Evolutionary conservation across 2,888 invertebrate species (phyloP).

Genomic region (Siphlonurus alternatus): DNA sequence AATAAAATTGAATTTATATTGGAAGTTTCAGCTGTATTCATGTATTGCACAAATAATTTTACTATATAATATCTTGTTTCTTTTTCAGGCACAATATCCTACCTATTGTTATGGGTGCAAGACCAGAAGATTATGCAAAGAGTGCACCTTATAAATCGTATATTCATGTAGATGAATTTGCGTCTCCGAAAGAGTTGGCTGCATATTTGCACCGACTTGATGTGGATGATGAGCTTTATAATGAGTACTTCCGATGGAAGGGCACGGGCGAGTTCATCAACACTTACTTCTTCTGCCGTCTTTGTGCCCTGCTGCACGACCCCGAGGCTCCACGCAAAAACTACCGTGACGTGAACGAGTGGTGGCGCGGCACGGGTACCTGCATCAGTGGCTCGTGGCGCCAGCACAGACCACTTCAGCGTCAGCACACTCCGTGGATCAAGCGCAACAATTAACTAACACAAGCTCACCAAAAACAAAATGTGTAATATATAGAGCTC

Average conservation of each 20-base stretch:
- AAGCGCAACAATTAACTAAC: not conserved
- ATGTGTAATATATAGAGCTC: not conserved
- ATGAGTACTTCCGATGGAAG: conserved; percentile 89
- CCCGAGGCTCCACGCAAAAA: conserved; percentile 25
- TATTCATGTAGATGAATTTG: conserved; percentile 92
- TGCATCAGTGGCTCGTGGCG: conserved; percentile 63
- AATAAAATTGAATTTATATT: no score
- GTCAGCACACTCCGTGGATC: not conserved
- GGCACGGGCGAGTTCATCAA: conserved; percentile 92
- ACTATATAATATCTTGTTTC: no score
- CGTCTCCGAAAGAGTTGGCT: conserved; percentile 70
- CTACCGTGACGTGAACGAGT: conserved; percentile 73
- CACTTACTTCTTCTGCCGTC: conserved; percentile 84
- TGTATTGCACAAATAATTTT: no score
- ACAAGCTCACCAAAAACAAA: not conserved
- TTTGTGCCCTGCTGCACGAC: conserved; percentile 73
- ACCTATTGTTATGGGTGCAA: conserved; percentile 92
- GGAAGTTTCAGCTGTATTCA: no score
- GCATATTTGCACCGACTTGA: conserved; percentile 72
- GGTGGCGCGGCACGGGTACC: conserved; percentile 75
- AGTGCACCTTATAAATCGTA: conserved; percentile 81
- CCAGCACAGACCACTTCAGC: conserved; percentile 17
- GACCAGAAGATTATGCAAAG: conserved; percentile 76
- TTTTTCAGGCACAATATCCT: conserved; percentile 54
- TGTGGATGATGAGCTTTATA: conserved; percentile 75